Evolutionary conservation across 53 echinoderm and acorn worm species (phyloP).

Genomic region (Hippasteria phrygiana): DNA sequence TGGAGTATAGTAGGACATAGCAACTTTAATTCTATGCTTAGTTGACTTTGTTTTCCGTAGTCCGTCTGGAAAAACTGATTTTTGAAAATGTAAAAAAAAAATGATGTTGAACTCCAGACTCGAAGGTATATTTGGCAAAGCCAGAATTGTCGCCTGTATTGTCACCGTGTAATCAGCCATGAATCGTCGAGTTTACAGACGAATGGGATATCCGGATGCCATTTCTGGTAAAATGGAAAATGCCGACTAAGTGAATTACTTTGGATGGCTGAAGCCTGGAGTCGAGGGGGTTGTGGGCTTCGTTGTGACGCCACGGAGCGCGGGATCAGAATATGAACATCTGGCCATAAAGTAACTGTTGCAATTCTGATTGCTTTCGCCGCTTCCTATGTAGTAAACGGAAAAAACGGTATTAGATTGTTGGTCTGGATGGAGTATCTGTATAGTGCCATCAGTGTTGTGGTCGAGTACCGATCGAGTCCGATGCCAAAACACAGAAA

Average conservation of each 20-base stretch:
- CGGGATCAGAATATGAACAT: neutral
- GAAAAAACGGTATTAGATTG: too few relatives aligned
- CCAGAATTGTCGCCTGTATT: neutral
- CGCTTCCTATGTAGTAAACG: too few relatives aligned
- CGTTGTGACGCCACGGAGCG: constrained; percentile 5
- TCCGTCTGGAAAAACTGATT: neutral
- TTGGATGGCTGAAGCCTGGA: neutral
- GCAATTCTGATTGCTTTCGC: neutral
- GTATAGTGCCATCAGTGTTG: too few relatives aligned
- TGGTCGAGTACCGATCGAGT: too few relatives aligned
- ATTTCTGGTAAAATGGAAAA: constrained; percentile 5
- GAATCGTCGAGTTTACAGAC: neutral
- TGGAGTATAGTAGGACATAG: too few relatives aligned
- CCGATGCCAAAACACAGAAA: too few relatives aligned
- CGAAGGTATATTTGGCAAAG: neutral
- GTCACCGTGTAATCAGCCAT: neutral
- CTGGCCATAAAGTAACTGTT: neutral
- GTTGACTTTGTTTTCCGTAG: too few relatives aligned
- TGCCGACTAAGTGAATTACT: constrained; percentile 26
- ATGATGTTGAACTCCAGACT: neutral
- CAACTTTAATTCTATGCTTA: too few relatives aligned
- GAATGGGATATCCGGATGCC: constrained; percentile 10
- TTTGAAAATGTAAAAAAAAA: neutral
- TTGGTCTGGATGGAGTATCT: too few relatives aligned
- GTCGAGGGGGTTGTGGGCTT: neutral